These are phyloP conservation scores for Grallaria varia DNA, from an alignment of 2,113 vertebrate species.

Conservation along the genomic window DNA sequence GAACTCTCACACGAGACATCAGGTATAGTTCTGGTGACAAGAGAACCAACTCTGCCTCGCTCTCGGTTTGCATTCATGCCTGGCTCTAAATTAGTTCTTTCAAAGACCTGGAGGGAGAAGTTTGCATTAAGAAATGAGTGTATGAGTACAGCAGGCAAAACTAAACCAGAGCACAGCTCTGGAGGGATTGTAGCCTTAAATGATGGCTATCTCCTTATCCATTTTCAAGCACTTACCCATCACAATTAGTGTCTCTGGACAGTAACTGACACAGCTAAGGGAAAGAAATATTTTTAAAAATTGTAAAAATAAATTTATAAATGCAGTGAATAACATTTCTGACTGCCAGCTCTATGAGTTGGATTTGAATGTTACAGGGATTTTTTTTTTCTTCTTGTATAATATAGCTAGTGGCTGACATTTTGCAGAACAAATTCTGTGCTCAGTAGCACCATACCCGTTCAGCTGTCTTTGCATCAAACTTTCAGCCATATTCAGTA, in stretches of 20 bases:
- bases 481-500: not conserved
- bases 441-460: not conserved
- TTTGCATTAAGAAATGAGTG: slow-evolving; percentile 72
- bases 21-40: slow-evolving; percentile 84
- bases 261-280: not conserved
- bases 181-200: not conserved
- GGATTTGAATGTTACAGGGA: not conserved
- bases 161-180: not conserved
- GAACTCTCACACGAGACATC: slow-evolving; percentile 96
- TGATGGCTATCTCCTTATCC: not conserved
- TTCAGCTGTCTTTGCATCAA: not conserved
- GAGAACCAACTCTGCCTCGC: slow-evolving; percentile 1
- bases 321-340: not conserved
- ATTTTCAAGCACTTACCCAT: not conserved
- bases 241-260: not conserved
- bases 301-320: not conserved
- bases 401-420: not conserved
- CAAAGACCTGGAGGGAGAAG: slow-evolving; percentile 53
- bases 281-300: not conserved
- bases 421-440: not conserved
- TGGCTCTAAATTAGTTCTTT: slow-evolving; percentile 44
- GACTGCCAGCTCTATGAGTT: not conserved
- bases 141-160: not conserved
- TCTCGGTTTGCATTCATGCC: slow-evolving; percentile 37
- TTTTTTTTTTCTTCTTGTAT: not conserved